A percentile compares a stretch with the other conserved stretches of the same genome.
These are phyloP conservation scores for Spheniscus mendiculus DNA, from an alignment of 2,113 vertebrate species.

Conservation along the genomic window DNA sequence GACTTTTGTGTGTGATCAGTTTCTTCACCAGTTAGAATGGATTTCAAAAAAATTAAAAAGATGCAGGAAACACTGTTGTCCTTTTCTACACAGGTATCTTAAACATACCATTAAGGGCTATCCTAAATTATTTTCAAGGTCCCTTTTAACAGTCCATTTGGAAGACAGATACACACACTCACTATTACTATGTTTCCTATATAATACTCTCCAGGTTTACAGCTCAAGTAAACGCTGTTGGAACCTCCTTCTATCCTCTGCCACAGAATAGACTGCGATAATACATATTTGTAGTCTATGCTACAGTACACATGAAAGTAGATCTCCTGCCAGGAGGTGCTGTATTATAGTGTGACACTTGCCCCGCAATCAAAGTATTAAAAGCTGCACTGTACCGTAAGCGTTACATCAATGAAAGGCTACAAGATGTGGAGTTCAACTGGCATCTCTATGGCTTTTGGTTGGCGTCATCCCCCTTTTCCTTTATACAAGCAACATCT, in stretches of 20 bases:
- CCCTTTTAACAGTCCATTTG: neutral
- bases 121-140: neutral
- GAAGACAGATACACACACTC: neutral
- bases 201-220: neutral
- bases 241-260: neutral
- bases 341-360: neutral
- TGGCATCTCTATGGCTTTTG: neutral
- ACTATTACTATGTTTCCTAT: neutral
- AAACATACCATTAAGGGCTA: neutral
- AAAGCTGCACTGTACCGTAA: neutral
- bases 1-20: neutral
- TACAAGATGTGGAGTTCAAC: neutral
- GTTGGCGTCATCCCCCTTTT: neutral
- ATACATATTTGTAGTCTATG: neutral
- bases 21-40: neutral
- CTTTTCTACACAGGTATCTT: neutral
- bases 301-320: neutral
- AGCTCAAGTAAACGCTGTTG: neutral
- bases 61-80: neutral
- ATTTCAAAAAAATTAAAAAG: neutral
- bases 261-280: neutral
- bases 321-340: neutral
- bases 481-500: neutral
- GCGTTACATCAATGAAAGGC: neutral
- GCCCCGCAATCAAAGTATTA: neutral